phyloP scores from a whole-genome alignment of 2,113 vertebrate genomes.

The Anhinga anhinga region DNA sequence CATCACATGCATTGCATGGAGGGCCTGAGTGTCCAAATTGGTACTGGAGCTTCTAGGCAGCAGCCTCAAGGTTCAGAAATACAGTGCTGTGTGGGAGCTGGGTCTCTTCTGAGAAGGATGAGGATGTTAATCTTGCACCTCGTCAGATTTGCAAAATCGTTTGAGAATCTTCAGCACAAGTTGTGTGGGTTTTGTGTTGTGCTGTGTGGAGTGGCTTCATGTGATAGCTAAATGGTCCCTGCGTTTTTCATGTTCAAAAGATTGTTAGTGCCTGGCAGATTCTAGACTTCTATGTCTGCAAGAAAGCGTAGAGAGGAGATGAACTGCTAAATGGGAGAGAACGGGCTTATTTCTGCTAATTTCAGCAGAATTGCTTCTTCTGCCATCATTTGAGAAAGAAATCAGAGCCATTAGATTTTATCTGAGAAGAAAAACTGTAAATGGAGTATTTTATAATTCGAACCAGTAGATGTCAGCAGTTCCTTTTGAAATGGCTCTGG shows the following conservation, averaged over 20 bases:
- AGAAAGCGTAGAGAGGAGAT: neutral
- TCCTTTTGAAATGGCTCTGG: constrained; percentile 54
- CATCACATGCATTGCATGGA: neutral
- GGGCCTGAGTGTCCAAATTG: neutral
- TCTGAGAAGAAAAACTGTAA: neutral
- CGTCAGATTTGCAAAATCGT: neutral
- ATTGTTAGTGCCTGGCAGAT: neutral
- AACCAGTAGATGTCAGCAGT: constrained; percentile 72
- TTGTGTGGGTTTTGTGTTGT: neutral
- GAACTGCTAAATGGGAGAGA: neutral
- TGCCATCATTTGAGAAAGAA: neutral
- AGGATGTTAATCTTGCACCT: neutral
- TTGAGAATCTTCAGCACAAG: neutral
- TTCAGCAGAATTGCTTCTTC: neutral
- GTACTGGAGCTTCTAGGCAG: neutral
- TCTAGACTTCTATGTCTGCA: neutral
- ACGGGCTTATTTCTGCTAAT: constrained; percentile 15
- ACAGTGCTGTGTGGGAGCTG: neutral
- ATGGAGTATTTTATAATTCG: neutral
- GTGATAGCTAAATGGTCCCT: neutral
- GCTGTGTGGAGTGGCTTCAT: neutral
- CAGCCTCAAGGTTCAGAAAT: neutral
- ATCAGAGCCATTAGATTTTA: neutral
- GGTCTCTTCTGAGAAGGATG: neutral
- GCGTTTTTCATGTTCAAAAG: neutral